Evolutionary conservation across 1,140 invertebrate species (phyloP).

Genomic region (Pseudomyrmex sp.): DNA sequence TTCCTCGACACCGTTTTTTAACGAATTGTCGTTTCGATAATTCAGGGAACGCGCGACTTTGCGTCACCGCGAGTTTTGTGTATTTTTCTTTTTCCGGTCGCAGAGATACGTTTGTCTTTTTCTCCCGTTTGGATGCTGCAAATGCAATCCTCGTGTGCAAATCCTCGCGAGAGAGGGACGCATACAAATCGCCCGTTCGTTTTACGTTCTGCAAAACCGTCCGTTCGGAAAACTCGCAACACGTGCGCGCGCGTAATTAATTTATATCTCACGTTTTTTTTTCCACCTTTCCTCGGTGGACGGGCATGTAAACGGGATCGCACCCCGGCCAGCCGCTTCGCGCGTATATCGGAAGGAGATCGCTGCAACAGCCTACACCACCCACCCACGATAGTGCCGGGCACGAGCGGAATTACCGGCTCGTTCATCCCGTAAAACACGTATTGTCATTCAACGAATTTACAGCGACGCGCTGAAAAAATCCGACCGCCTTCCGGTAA

Average conservation of each 20-base stretch:
- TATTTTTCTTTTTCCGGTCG: not conserved
- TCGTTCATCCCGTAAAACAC: conserved; percentile 74
- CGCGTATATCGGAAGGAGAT: conserved; percentile 57
- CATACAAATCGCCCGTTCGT: conserved; percentile 17
- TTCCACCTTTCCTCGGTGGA: conserved; percentile 23
- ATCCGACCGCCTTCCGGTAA: conserved; percentile 21
- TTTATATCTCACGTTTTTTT: conserved; percentile 36
- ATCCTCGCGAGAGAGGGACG: not conserved
- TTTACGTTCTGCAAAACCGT: conserved; percentile 11
- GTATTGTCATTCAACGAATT: conserved; percentile 85
- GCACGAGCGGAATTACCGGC: conserved; percentile 59
- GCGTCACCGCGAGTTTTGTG: not conserved
- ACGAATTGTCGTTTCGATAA: conserved; percentile 14
- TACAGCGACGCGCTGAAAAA: conserved; percentile 53
- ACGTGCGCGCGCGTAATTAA: conserved; percentile 31
- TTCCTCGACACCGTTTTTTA: not conserved
- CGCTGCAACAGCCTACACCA: conserved; percentile 43
- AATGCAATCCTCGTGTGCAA: conserved; percentile 10
- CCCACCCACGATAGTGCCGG: conserved; percentile 56
- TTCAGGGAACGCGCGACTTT: not conserved
- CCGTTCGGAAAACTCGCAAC: not conserved
- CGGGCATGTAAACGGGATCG: conserved; percentile 53
- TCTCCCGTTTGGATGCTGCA: not conserved
- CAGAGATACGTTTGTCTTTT: not conserved
- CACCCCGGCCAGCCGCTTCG: conserved; percentile 9